phyloP scores from a whole-genome alignment of 1,140 invertebrate genomes.

The Ostrea edulis region DNA sequence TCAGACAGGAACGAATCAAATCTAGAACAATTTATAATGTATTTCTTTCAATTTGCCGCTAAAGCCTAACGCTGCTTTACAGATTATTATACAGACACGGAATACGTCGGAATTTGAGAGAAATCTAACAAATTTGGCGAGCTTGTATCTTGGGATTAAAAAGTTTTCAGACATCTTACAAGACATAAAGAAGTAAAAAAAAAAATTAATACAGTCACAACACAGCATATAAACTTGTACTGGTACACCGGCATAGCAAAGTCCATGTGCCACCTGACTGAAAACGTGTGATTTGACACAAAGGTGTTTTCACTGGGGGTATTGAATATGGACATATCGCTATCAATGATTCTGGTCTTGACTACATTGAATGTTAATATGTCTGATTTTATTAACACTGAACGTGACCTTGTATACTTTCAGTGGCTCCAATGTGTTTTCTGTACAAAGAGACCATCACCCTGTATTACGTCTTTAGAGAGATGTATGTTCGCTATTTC shows the following conservation, averaged over 20 bases:
- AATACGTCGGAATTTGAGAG: not conserved
- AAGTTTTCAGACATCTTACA: not conserved
- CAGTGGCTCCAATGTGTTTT: slow-evolving; percentile 96
- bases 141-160: not conserved
- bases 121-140: not conserved
- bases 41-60: not conserved
- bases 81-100: not conserved
- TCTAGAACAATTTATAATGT: not conserved
- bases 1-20: not conserved
- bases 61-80: not conserved
- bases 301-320: too few species aligned
- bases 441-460: slow-evolving; percentile 92
- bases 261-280: too few species aligned
- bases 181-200: too few species aligned
- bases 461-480: slow-evolving; percentile 93
- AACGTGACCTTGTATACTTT: slow-evolving; percentile 43
- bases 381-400: too few species aligned
- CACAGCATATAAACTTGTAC: too few species aligned
- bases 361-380: too few species aligned
- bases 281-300: too few species aligned
- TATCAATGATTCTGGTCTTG: not conserved
- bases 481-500: slow-evolving; percentile 95
- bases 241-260: too few species aligned
- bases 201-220: too few species aligned
- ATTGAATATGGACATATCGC: not conserved